Evolutionary conservation across 2,113 vertebrate species (phyloP), one percentile per base, ranked within the genome.

Genomic region (Trematomus loennbergii): DNA sequence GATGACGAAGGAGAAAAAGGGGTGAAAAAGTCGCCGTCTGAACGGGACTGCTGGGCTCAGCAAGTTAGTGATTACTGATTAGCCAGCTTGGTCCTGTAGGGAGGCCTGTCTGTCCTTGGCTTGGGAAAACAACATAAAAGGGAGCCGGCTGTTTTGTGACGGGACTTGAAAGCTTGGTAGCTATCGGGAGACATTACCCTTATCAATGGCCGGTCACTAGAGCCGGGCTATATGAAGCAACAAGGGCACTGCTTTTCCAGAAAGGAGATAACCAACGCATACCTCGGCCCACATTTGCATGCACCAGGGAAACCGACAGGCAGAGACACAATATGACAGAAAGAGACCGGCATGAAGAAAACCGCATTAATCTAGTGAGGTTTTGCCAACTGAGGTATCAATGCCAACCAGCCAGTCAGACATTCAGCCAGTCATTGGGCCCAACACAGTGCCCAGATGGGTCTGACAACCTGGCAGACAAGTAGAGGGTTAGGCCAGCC

Each of bases 101-200:
- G 92, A 92, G 92, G 89, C 83, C 93, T 95, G 95, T 93, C 94
- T 95, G 96, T 96, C 96, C 96, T 97, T 97, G 96, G 94, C 95
- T 95, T 95, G 94, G 94, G 94, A 96, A 96, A 95, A 89, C 93
- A 94, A 96, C 96, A 96, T 97, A 93, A 97, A 96, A 97, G 95
- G 91, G 78, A 92, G 94, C 96, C 94, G 96, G 93, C 94, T 95
- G 95, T 95, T 96, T 96, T 95, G 94, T 96, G 94, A 94, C 93
- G 90, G 87, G 87, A 95, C 96, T 96, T 97, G 94, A 97, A 97
- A 97, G 96, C 93, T 91, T 91, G 91, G 92, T 91, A 94, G 94
- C 95, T 97, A 97, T 97, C 97, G 95, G 87, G 91, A 95, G 93
- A 91, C 93, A 93, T 94, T 95, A 69, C 43, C 91, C 95, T 97